A percentile compares a stretch with the other conserved stretches of the same genome.
Evolutionary conservation across 2,888 invertebrate species (phyloP).

Genomic region (Strigamia transsilvanica): DNA sequence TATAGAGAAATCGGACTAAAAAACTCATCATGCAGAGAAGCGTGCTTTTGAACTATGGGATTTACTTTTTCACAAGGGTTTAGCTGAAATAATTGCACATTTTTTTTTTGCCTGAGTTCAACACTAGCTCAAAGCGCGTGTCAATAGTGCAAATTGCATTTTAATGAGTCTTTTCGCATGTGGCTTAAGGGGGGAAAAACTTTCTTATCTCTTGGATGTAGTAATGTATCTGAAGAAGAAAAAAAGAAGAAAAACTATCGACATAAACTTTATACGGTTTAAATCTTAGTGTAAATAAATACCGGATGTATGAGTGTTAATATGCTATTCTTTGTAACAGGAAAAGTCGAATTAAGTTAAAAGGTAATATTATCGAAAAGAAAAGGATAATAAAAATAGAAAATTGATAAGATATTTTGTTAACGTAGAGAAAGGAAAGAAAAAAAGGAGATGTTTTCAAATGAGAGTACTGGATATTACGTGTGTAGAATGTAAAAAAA

Average conservation of each 20-base stretch:
- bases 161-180: conserved; percentile 40
- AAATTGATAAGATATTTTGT: conserved; percentile 32
- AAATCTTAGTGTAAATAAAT: neutral
- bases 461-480: conserved; percentile 35
- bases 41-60: conserved; percentile 33
- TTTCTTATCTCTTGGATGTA: neutral
- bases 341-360: neutral
- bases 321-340: neutral
- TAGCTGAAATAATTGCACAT: conserved; percentile 42
- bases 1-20: neutral
- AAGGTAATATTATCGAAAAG: neutral
- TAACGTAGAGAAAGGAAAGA: neutral
- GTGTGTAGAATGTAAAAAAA: conserved; percentile 39
- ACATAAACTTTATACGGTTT: neutral
- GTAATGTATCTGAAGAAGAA: neutral
- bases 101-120: conserved; percentile 22
- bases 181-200: conserved; percentile 22
- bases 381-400: conserved; percentile 12
- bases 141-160: conserved; percentile 49
- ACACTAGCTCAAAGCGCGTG: conserved; percentile 49
- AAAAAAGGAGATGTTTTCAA: neutral
- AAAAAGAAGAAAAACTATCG: neutral
- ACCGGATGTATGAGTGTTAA: conserved; percentile 15
- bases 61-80: conserved; percentile 35
- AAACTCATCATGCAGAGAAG: conserved; percentile 38